Evolutionary conservation across 2,797 vertebrate genomes (phyloP), one percentile per base, ranked within the genome.

Genomic region (Denticeps clupeoides): DNA sequence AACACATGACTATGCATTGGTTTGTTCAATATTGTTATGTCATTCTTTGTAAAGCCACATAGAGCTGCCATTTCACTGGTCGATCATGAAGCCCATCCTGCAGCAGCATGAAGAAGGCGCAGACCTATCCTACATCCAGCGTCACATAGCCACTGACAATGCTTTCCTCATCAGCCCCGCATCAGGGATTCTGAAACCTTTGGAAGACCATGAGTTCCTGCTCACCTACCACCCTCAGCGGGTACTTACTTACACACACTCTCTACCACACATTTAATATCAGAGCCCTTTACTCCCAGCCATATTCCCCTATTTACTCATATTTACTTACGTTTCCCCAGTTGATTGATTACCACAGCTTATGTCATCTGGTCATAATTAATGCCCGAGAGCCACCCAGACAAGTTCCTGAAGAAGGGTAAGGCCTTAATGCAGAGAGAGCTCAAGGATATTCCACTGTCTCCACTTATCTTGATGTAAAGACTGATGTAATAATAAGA

Each of bases 61-160:
- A 72, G 87, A 89, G 58, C 76, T 99, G 68, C 76, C 85, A 6
- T 98, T 91, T 72, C 78, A 78, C 64, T 99, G 94, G 91, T 82
- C 86, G 75, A 77, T 88, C 60, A 65, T 81, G 77, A 84, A 85
- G 53, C 91, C 91, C 59, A 86, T 89, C 62, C 57, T 89, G 61
- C 67, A 66, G 49, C 59, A 77, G 47, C 75, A 81, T 1, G 78
- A 71, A 51, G 77, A 83, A 63, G 45, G 15, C 21, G 61, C 47
- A 7, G 66, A 76, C 25, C 29, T 54, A 0, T 56, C 52, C 2
- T 54, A 68, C 13, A 58, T 85, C 53, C 68, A 83, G 45, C 71
- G 68, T 51, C 52, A 69, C 29, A 53, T 11, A 1, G 86, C 88
- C 35, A 59, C 53, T 6, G 84, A 87, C 1, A 54, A 78, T 0